Evolutionary conservation across 2,888 invertebrate genomes (phyloP).

Genomic region (Crioceris asparagi): DNA sequence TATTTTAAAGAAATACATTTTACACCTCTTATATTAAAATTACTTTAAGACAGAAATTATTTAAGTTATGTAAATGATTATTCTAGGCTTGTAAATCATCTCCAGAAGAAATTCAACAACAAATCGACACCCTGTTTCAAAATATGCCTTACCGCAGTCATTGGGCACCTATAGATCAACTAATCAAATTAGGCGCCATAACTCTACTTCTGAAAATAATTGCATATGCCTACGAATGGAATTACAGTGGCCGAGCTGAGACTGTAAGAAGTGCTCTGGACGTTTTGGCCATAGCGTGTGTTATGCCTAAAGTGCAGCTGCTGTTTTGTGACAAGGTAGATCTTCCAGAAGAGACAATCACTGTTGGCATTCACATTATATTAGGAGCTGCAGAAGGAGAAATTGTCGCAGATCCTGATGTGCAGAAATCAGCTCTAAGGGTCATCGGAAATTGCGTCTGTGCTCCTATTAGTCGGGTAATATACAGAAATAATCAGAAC

Average conservation of each 20-base stretch:
- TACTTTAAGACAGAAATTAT: no score
- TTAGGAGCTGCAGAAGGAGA: slow-evolving; percentile 85
- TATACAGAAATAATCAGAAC: neutral
- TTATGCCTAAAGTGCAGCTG: slow-evolving; percentile 70
- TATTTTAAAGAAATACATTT: no score
- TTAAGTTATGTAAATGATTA: no score
- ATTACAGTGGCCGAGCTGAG: slow-evolving; percentile 75
- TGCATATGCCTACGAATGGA: slow-evolving; percentile 86
- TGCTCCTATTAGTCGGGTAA: slow-evolving; percentile 73
- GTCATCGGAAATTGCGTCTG: slow-evolving; percentile 91
- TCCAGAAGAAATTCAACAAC: slow-evolving; percentile 76
- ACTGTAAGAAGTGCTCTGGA: slow-evolving; percentile 75
- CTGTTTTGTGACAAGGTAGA: slow-evolving; percentile 66
- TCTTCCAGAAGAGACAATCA: slow-evolving; percentile 64
- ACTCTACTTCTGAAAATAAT: slow-evolving; percentile 74
- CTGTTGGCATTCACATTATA: slow-evolving; percentile 68
- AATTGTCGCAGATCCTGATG: slow-evolving; percentile 80
- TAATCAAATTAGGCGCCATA: slow-evolving; percentile 74
- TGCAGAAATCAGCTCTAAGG: slow-evolving; percentile 81
- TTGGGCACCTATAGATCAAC: slow-evolving; percentile 86
- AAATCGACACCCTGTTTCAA: slow-evolving; percentile 71
- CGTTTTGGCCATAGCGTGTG: slow-evolving; percentile 81
- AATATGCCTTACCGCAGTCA: slow-evolving; percentile 61
- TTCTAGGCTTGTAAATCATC: slow-evolving; percentile 52
- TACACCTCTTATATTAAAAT: no score